These are phyloP conservation scores for Enteromius radiatus DNA, from an alignment of 2,797 vertebrate genomes.

Conservation along the genomic window DNA sequence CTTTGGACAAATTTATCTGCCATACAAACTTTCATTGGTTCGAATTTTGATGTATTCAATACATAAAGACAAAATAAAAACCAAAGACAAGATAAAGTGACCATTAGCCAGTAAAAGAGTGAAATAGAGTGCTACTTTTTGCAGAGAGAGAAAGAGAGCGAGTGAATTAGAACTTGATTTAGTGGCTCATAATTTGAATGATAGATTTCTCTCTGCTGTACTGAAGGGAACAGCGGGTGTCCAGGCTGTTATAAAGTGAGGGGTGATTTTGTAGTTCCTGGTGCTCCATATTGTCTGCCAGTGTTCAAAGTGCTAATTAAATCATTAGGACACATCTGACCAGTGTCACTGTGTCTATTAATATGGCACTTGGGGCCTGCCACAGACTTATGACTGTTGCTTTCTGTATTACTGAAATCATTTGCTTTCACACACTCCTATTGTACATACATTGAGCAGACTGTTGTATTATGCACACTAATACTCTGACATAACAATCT, in stretches of 20 bases:
- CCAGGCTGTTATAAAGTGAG: neutral
- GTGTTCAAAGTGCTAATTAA: constrained; percentile 35
- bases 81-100: neutral
- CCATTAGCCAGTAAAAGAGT: neutral
- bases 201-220: neutral
- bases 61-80: neutral
- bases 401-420: constrained; percentile 22
- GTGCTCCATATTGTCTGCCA: neutral
- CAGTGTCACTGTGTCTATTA: constrained; percentile 46
- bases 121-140: neutral
- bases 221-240: constrained; percentile 1
- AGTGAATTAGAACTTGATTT: constrained; percentile 24
- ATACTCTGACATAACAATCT: constrained; percentile 10
- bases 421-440: neutral
- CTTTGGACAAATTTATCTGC: neutral
- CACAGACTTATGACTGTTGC: constrained; percentile 24
- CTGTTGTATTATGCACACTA: neutral
- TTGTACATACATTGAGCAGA: neutral
- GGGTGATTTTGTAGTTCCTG: neutral
- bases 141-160: neutral
- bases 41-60: neutral
- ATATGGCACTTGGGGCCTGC: constrained; percentile 27
- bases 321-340: constrained; percentile 43
- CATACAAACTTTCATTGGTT: neutral
- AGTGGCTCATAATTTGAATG: constrained; percentile 6